Percentiles rank a stretch among this genome's conserved stretches.
Conservation (phyloP, 2,888 invertebrate species). For the Macrosiphum euphorbiae region DNA sequence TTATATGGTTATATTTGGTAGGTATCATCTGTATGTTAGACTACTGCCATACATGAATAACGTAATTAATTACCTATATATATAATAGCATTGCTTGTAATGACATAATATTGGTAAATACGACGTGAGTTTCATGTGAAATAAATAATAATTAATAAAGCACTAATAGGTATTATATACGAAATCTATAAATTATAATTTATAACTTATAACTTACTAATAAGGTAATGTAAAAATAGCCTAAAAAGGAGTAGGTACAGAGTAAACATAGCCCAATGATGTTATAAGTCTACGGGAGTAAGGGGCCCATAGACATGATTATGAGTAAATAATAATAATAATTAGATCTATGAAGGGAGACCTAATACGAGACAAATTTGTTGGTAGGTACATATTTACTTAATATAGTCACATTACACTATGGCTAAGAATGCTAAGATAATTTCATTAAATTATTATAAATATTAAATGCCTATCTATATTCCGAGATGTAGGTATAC, state of each 20-base stretch:
- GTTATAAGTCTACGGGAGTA: too few species aligned
- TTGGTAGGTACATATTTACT: background rate
- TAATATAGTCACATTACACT: background rate
- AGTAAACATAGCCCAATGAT: background rate
- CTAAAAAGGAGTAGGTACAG: background rate
- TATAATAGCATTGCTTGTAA: background rate
- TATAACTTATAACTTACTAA: background rate
- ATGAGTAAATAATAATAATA: background rate
- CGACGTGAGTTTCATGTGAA: background rate
- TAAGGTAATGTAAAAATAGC: background rate
- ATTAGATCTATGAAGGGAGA: background rate
- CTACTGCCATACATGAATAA: background rate
- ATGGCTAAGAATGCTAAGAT: background rate
- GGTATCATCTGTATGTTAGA: background rate
- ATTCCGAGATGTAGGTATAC: too few species aligned
- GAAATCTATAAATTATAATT: background rate
- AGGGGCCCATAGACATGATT: too few species aligned
- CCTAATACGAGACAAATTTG: background rate
- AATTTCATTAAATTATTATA: background rate
- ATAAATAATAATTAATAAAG: background rate
- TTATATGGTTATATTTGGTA: background rate
- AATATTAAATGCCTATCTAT: background rate
- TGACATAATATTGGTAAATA: background rate
- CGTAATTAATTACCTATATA: background rate
- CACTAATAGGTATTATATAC: background rate